Evolutionary conservation across 2,797 vertebrate species (phyloP), one percentile per base, ranked within the genome.

Genomic region (Eulemur albifrons): DNA sequence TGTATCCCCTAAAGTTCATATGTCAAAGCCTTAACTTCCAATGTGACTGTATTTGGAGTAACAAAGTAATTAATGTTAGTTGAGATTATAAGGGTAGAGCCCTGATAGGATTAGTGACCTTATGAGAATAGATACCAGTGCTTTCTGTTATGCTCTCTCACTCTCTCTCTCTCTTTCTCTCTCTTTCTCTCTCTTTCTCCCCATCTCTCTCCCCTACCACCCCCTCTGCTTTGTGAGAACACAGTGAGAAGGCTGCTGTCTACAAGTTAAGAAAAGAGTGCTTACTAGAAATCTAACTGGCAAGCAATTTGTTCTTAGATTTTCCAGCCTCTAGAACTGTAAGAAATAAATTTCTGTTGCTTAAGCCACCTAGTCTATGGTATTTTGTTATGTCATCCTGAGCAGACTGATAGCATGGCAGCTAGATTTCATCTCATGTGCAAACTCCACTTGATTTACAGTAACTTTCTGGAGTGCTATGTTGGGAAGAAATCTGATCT

Each of bases 401-500:
- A 43, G 70, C 4, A 45, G 52, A 73, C 40, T 43, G 32, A 25
- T 5, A 45, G 6, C 8, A 73, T 43, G 48, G 43, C 35, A 75
- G 40, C 30, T 67, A 80, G 50, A n/a, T 73, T 92, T 77, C 67
- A 80, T 43, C 30, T 84, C 17, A 57, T 69, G 35, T 45, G 13
- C 38, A 86, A 86, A 61, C 15, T 85, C 4, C 15, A 81, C 7
- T n/a, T 80, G 40, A 80, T 80, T 80, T 92, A 88, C 0, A 84
- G 40, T 72, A 73, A 17, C 32, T 67, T 85, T 27, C 72, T 40
- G 2, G 8, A 50, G 18, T 40, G 38, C 38, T 77, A 25, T n/a
- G 14, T 35, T 84, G 30, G 27, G n/a, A 92, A 88, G 32, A 72
- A 92, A 65, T 88, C n/a, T 79, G 27, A 88, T 50, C 40, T 57